Evolutionary conservation across 2,113 vertebrate genomes (phyloP).

Genomic region (Synchiropus splendidus): DNA sequence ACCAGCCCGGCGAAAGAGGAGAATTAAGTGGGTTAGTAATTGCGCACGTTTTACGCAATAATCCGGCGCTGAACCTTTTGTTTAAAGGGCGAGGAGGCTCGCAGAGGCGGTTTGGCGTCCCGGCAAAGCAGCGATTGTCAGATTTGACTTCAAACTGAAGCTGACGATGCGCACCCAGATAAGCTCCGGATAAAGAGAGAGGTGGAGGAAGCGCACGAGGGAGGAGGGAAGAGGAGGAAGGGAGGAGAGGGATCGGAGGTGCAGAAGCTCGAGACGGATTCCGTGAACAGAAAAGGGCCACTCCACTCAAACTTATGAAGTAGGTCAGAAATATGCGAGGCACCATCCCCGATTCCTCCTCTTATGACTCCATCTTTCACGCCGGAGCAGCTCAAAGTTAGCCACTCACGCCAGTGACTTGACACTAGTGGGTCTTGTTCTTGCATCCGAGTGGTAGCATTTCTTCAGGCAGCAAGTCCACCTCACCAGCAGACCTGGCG

Average conservation of each 20-base stretch:
- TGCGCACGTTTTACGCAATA: slow-evolving; percentile 27
- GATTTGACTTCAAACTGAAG: slow-evolving; percentile 60
- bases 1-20: no score
- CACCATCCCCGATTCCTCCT: no score
- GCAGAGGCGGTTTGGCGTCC: slow-evolving; percentile 12
- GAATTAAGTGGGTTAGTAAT: slow-evolving; percentile 45
- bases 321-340: neutral
- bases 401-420: no score
- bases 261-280: slow-evolving; percentile 9
- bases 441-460: no score
- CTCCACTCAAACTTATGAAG: slow-evolving; percentile 38
- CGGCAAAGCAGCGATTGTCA: slow-evolving; percentile 49
- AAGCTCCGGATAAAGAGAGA: slow-evolving; percentile 35
- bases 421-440: no score
- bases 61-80: slow-evolving; percentile 32
- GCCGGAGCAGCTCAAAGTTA: no score
- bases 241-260: slow-evolving; percentile 13
- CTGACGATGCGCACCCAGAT: slow-evolving; percentile 63
- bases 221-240: slow-evolving; percentile 4
- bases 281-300: slow-evolving; percentile 12
- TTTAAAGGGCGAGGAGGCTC: slow-evolving; percentile 12
- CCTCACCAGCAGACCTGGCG: no score
- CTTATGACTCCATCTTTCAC: no score
- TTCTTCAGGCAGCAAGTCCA: no score
- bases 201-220: slow-evolving; percentile 2